Base-by-base conservation (phyloP, 2,888 invertebrate species). In the Hirtodrosophila duncani region DNA sequence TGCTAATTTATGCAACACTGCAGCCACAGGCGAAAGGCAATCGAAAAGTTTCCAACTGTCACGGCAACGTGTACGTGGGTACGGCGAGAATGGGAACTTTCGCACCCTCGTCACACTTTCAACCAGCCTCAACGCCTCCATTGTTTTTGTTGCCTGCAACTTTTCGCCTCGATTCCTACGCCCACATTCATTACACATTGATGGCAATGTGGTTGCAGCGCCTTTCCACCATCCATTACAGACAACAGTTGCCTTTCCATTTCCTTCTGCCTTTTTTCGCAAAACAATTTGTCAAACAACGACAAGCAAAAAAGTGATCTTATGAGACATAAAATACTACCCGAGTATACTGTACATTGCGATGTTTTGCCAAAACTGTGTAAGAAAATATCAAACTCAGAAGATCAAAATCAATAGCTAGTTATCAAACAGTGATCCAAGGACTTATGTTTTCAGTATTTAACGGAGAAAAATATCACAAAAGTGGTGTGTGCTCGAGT, bases 1-100 rank as follows among this genome's bases (percentile, higher is more conserved):
- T 50, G 72, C 72, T 80, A 80, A 72, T 72, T 72, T 72, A 72
- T 72, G 78, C 72, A 59, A 46, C 53, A 26, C 49, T 53, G 69
- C 72, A 53, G 64, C 69, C 69, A 26, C 65, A 55, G 58, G 50
- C 56, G 31, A 38, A n/a, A 41, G 53, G 51, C 56, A 44, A 63
- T 38, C 37, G 60, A 45, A 71, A 71, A 71, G 49, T 79, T 70
- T 55, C 49, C 49, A 61, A 45, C 58, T 62, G 69, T 58, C 69
- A 52, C 34, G 30, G 56, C 24, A 57, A 29, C 46, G 23, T 9
- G 44, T 20, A 31, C 37, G 8, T n/a, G n/a, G 18, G 20, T 5
- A 30, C 9, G n/a, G 9, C 2, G 4, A 30, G n/a, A 16, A 3
- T 14, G 4, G 4, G n/a, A n/a, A n/a, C n/a, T n/a, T n/a, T n/a